Evolutionary conservation across 2,888 invertebrate genomes (phyloP).

Genomic region (Mechanitis mazaeus): DNA sequence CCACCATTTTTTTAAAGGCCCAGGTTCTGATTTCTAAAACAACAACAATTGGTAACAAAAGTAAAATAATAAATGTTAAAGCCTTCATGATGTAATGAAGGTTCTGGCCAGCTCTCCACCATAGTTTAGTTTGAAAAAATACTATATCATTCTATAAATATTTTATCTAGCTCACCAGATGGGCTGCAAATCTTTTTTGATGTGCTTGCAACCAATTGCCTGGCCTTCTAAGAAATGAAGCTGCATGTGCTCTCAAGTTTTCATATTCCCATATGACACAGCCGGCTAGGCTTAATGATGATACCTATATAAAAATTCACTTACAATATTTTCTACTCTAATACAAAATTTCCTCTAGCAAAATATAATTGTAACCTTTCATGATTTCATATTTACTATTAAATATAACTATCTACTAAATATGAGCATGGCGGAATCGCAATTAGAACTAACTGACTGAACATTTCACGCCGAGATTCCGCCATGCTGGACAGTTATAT

Average conservation of each 20-base stretch:
- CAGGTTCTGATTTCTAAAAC: constrained; percentile 56
- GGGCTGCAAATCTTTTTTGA: constrained; percentile 47
- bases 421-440: too few relatives aligned
- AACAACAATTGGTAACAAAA: neutral
- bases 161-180: constrained; percentile 4
- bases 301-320: constrained; percentile 69
- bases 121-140: too few relatives aligned
- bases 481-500: too few relatives aligned
- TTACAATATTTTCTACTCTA: neutral
- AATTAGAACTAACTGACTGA: too few relatives aligned
- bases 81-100: neutral
- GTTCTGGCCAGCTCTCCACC: neutral
- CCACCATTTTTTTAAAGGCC: constrained; percentile 81
- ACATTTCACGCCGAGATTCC: too few relatives aligned
- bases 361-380: too few relatives aligned
- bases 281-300: constrained; percentile 81
- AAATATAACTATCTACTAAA: too few relatives aligned
- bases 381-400: too few relatives aligned
- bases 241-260: constrained; percentile 73
- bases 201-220: constrained; percentile 71
- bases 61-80: neutral
- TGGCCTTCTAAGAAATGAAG: constrained; percentile 69
- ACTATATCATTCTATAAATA: too few relatives aligned
- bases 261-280: constrained; percentile 95
- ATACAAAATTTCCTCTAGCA: neutral